These are phyloP conservation scores for Eptesicus fuscus DNA, from an alignment of 2,113 vertebrate species.

Conservation along the genomic window DNA sequence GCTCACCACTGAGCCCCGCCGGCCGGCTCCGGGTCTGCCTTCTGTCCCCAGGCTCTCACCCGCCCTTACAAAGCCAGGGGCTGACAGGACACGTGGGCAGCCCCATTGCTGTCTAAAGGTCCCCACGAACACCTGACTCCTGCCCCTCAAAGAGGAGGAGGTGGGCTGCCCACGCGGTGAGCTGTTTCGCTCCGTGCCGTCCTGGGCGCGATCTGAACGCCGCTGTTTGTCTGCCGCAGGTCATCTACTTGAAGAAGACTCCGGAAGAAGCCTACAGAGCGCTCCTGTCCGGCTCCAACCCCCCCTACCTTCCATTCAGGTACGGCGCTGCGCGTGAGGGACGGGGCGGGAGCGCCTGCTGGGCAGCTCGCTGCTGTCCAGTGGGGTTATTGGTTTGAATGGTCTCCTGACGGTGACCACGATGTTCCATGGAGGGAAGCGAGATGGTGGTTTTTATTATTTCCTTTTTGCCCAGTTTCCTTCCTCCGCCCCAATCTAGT, in stretches of 20 bases:
- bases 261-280: constrained; percentile 94
- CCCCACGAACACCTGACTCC: background rate
- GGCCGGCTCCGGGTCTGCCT: background rate
- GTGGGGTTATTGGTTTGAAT: background rate
- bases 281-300: constrained; percentile 91
- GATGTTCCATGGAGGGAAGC: background rate
- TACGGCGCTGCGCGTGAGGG: constrained; percentile 68
- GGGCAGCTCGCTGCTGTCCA: background rate
- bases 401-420: background rate
- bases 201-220: constrained; percentile 41
- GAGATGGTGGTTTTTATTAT: background rate
- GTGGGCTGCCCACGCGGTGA: background rate
- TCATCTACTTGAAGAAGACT: constrained; percentile 96
- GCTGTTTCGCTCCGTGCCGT: background rate
- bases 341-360: background rate
- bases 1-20: background rate
- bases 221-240: constrained; percentile 80
- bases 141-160: background rate
- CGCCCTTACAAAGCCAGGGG: background rate
- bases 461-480: background rate
- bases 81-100: background rate
- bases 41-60: background rate
- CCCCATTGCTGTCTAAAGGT: background rate
- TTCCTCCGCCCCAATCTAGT: background rate
- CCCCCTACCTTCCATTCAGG: constrained; percentile 97